Percentiles rank a stretch among this genome's conserved stretches.
These are phyloP conservation scores for Lithophane semibrunnea DNA, from an alignment of 2,888 invertebrate genomes.

Conservation along the genomic window DNA sequence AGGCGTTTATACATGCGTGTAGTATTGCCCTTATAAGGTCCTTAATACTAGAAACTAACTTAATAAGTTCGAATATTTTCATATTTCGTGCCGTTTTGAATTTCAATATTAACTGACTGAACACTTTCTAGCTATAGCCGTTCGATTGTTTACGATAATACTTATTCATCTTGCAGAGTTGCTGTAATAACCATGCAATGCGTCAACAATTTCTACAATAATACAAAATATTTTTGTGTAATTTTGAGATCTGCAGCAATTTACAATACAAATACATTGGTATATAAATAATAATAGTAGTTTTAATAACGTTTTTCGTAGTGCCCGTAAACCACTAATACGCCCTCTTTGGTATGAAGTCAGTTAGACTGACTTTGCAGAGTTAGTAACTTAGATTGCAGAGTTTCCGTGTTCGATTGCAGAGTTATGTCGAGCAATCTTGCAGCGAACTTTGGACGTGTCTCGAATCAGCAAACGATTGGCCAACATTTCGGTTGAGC, in stretches of 20 bases:
- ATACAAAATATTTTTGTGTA: slow-evolving; percentile 32
- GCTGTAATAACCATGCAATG: slow-evolving; percentile 53
- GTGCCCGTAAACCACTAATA: slow-evolving; percentile 29
- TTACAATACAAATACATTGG: slow-evolving; percentile 44
- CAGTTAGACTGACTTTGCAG: slow-evolving; percentile 46
- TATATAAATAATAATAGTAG: slow-evolving; percentile 33
- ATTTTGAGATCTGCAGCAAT: slow-evolving; percentile 63
- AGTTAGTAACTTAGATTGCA: slow-evolving; percentile 48
- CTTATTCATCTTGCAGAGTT: slow-evolving; percentile 54
- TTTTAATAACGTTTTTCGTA: slow-evolving; percentile 15
- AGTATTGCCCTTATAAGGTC: slow-evolving; percentile 50
- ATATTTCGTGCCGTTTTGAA: slow-evolving; percentile 40
- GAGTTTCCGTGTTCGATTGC: slow-evolving; percentile 45
- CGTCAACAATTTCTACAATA: slow-evolving; percentile 16
- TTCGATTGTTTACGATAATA: slow-evolving; percentile 47
- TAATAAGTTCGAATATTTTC: slow-evolving; percentile 62
- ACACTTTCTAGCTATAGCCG: slow-evolving; percentile 48
- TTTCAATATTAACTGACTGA: slow-evolving; percentile 40
- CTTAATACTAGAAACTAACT: slow-evolving; percentile 49
- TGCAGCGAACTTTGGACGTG: slow-evolving; percentile 28
- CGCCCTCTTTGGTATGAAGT: slow-evolving; percentile 64
- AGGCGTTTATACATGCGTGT: slow-evolving; percentile 62
- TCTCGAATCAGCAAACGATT: slow-evolving; percentile 28
- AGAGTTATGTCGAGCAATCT: slow-evolving; percentile 60
- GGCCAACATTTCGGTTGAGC: slow-evolving; percentile 33